Evolutionary conservation across 2,113 vertebrate species (phyloP).

Genomic region (Hyla sarda): DNA sequence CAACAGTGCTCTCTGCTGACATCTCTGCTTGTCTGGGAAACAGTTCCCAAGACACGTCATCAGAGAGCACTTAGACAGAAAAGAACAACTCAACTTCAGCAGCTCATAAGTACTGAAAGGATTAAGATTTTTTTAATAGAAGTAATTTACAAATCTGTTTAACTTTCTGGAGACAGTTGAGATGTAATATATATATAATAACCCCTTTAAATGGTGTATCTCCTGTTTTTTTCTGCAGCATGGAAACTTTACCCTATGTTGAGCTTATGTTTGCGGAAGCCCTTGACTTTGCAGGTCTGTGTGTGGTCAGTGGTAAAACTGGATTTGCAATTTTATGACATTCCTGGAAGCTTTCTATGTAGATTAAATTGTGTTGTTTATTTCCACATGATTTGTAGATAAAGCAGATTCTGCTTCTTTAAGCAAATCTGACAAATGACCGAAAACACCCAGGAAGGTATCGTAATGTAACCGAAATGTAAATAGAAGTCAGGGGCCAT

Average conservation of each 20-base stretch:
- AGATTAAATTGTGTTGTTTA: conserved; percentile 19
- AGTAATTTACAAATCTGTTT: too few species aligned
- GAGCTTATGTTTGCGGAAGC: not conserved
- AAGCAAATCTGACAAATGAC: not conserved
- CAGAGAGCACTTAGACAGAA: too few species aligned
- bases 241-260: not conserved
- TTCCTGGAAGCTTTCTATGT: conserved; percentile 7
- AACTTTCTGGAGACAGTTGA: too few species aligned
- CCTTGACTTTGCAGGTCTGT: not conserved
- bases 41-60: too few species aligned
- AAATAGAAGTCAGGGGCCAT: not conserved
- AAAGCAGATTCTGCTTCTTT: not conserved
- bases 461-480: too few species aligned
- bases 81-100: too few species aligned
- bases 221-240: not conserved
- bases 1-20: too few species aligned
- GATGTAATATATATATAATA: too few species aligned
- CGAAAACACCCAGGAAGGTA: not conserved
- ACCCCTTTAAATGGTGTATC: too few species aligned
- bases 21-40: too few species aligned
- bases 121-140: too few species aligned
- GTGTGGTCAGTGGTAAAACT: not conserved
- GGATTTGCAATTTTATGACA: conserved; percentile 24
- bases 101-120: too few species aligned
- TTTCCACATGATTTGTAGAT: conserved; percentile 4